These are phyloP conservation scores for Muntiacus muntjak DNA, from an alignment of 2,113 vertebrate genomes.

Conservation along the genomic window DNA sequence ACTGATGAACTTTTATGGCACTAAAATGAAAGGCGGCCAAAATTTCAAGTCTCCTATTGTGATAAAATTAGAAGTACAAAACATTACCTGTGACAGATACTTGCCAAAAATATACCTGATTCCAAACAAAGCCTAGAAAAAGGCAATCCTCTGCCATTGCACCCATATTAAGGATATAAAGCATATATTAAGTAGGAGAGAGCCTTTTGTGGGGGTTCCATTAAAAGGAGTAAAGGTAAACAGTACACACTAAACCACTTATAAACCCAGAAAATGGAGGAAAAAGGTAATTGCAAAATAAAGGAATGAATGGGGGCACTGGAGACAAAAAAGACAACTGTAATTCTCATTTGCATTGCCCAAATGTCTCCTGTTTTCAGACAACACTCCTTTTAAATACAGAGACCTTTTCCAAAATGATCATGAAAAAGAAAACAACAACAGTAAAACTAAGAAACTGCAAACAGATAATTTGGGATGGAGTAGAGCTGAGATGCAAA, in stretches of 20 bases:
- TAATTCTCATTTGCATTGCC: neutral
- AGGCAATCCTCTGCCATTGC: neutral
- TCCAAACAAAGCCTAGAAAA: neutral
- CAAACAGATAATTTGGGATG: neutral
- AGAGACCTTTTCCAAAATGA: neutral
- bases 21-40: neutral
- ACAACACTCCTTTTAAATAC: neutral
- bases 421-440: neutral
- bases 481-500: neutral
- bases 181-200: neutral
- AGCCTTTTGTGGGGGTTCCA: neutral
- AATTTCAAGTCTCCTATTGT: neutral
- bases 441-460: neutral
- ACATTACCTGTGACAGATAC: neutral
- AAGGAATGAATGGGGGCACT: neutral
- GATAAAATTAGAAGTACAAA: neutral
- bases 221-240: neutral
- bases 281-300: neutral
- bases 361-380: neutral
- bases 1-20: neutral
- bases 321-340: no score
- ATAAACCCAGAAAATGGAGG: neutral
- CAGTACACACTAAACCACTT: neutral
- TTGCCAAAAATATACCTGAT: neutral
- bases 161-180: rapidly evolving